These are phyloP conservation scores for Ginglymostoma cirratum DNA, from an alignment of 2,113 vertebrate genomes.

Conservation along the genomic window DNA sequence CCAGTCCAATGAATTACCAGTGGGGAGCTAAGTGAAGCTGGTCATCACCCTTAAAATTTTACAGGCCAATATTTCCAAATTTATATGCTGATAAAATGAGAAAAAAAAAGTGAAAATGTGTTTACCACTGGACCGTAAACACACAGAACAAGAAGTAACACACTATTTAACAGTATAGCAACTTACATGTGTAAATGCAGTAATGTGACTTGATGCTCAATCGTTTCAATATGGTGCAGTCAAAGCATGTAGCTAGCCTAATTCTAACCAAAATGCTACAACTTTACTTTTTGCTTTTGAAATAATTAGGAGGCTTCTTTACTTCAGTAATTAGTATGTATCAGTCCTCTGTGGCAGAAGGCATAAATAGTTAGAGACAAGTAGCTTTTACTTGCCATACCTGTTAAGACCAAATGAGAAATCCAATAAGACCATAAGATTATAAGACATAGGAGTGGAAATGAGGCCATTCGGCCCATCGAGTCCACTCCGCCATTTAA, in stretches of 20 bases:
- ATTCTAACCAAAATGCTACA: not conserved
- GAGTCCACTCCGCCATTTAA: too few species aligned
- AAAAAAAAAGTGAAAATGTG: not conserved
- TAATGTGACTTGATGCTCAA: not conserved
- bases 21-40: not conserved
- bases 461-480: too few species aligned
- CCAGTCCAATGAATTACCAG: too few species aligned
- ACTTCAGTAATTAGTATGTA: not conserved
- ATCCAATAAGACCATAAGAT: too few species aligned
- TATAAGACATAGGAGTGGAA: too few species aligned
- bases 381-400: not conserved
- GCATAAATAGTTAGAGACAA: not conserved
- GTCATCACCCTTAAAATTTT: not conserved
- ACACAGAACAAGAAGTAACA: not conserved
- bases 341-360: not conserved
- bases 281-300: not conserved
- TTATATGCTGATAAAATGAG: not conserved
- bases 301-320: not conserved
- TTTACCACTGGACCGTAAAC: not conserved
- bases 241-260: not conserved
- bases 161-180: not conserved
- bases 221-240: not conserved
- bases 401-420: not conserved
- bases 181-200: not conserved
- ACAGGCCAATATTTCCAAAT: not conserved